Conservation (phyloP, 2,888 invertebrate species). For the Erebia aethiops region DNA sequence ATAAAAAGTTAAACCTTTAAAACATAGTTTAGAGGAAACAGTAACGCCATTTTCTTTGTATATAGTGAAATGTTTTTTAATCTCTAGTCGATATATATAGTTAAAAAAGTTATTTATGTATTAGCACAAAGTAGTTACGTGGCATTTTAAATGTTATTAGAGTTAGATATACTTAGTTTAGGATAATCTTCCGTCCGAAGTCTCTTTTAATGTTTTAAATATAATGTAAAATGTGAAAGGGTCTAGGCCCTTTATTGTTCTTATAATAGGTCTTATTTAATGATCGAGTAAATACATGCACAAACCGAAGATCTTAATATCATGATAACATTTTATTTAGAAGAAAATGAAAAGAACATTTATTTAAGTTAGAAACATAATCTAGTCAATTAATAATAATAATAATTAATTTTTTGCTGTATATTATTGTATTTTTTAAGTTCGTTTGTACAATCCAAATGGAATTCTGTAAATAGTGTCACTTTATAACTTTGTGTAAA, state of each 20-base stretch:
- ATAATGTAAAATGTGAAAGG: background rate
- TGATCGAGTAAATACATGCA: too few species aligned
- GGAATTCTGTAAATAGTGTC: background rate
- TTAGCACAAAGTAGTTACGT: constrained; percentile 36
- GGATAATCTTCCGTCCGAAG: constrained; percentile 58
- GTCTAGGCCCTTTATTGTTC: too few species aligned
- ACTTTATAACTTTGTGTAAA: background rate
- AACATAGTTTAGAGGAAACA: background rate
- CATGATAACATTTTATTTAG: background rate
- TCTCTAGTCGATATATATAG: constrained; percentile 26
- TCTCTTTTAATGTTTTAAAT: constrained; percentile 40
- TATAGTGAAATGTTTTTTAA: constrained; percentile 35
- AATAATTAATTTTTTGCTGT: background rate
- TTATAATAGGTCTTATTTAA: too few species aligned
- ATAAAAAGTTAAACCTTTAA: too few species aligned
- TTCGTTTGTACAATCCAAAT: background rate
- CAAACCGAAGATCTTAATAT: background rate
- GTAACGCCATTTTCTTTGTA: constrained; percentile 31
- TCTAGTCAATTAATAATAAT: constrained; percentile 18
- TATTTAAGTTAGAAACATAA: constrained; percentile 3
- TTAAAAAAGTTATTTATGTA: constrained; percentile 20
- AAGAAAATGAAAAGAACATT: background rate
- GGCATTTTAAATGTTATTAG: constrained; percentile 35
- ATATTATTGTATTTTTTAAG: background rate
- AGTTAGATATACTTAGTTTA: constrained; percentile 34